phyloP scores from a whole-genome alignment of 2,888 invertebrate genomes.

The Cerastis leucographa region DNA sequence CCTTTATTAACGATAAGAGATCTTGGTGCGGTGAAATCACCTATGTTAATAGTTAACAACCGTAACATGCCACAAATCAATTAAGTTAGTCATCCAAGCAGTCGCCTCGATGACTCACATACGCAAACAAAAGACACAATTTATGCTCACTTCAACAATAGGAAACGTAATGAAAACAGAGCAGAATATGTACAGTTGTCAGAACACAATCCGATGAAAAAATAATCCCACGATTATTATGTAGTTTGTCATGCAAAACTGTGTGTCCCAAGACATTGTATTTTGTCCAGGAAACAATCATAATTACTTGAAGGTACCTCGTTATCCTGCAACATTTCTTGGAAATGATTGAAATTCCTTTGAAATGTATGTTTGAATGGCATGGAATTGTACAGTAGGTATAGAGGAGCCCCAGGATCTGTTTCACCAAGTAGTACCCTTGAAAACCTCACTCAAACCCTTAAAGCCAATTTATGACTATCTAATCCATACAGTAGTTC shows the following conservation, averaged over 20 bases:
- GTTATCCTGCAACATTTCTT: conserved; percentile 27
- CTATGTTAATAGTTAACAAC: conserved; percentile 83
- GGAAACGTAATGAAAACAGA: conserved; percentile 68
- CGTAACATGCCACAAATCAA: conserved; percentile 86
- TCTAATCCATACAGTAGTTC: conserved; percentile 43
- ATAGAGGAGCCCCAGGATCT: conserved; percentile 28
- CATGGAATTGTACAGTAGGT: conserved; percentile 17
- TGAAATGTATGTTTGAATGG: conserved; percentile 19
- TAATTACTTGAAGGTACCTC: conserved; percentile 45
- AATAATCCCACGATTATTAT: conserved; percentile 64
- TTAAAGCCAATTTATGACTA: conserved; percentile 44
- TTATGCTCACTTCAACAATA: conserved; percentile 70
- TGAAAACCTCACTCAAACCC: conserved; percentile 47
- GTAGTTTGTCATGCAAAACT: conserved; percentile 63
- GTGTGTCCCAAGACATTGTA: conserved; percentile 58
- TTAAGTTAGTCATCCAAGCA: conserved; percentile 85
- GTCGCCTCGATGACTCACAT: conserved; percentile 81
- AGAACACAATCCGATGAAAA: conserved; percentile 56
- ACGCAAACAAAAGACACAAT: conserved; percentile 75
- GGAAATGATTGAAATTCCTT: conserved; percentile 50
- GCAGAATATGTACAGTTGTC: conserved; percentile 62
- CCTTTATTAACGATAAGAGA: conserved; percentile 65
- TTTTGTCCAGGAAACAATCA: conserved; percentile 47
- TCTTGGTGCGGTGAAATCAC: conserved; percentile 77
- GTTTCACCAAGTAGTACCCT: conserved; percentile 26